Percentiles rank a stretch among this genome's conserved stretches.
Conservation (phyloP, 2,888 invertebrate species). For the Drosophila colorata region DNA sequence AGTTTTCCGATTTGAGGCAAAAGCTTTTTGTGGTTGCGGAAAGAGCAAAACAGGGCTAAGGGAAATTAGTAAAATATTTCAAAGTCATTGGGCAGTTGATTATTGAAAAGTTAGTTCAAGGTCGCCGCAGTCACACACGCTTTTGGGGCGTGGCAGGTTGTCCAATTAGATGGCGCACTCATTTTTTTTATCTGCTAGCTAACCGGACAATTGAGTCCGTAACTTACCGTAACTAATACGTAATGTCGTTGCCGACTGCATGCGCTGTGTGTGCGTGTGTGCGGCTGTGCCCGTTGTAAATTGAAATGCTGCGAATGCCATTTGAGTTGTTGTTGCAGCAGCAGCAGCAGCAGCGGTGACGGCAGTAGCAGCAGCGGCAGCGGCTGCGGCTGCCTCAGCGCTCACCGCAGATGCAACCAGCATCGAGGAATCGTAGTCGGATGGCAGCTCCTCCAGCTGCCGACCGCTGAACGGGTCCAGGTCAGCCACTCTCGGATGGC, state of each 20-base stretch:
- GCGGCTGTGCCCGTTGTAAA: constrained; percentile 32
- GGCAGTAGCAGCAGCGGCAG: constrained; percentile 5
- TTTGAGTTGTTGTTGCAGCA: constrained; percentile 3
- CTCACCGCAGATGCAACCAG: constrained; percentile 28
- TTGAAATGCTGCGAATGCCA: constrained; percentile 40
- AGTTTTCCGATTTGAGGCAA: neutral
- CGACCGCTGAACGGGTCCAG: constrained; percentile 34
- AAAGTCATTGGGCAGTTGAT: constrained; percentile 4
- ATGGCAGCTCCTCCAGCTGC: constrained; percentile 28
- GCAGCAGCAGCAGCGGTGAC: neutral
- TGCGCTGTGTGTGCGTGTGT: constrained; percentile 9
- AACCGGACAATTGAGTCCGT: constrained; percentile 41
- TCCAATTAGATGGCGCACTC: constrained; percentile 47
- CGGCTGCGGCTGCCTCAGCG: constrained; percentile 18
- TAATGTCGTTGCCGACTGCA: constrained; percentile 44
- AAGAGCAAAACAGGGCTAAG: neutral
- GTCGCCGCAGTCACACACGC: constrained; percentile 12
- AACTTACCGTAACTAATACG: constrained; percentile 59
- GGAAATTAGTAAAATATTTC: neutral
- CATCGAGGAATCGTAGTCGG: constrained; percentile 25
- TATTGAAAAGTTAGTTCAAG: constrained; percentile 30
- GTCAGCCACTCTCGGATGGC: constrained; percentile 1
- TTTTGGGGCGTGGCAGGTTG: constrained; percentile 27
- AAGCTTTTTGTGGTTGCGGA: neutral
- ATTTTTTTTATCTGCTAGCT: constrained; percentile 16